phyloP scores from a whole-genome alignment of 2,113 vertebrate genomes.

The Rhabdornis inornatus region DNA sequence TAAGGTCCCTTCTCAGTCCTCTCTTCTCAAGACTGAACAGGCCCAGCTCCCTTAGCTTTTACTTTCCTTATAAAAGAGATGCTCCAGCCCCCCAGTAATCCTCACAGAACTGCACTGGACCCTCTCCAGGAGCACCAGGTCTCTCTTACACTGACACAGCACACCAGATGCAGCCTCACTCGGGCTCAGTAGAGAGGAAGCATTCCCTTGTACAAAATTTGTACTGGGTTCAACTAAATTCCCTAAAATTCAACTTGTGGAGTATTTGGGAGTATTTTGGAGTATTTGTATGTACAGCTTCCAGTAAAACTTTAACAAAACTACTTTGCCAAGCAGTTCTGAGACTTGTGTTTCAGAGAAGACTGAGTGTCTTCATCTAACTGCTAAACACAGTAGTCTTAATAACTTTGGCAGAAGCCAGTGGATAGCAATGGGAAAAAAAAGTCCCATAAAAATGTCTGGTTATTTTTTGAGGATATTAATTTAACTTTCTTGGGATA shows the following conservation, averaged over 20 bases:
- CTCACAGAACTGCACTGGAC: too few species aligned
- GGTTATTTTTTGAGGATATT: neutral
- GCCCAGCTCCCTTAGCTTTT: neutral
- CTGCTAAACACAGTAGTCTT: neutral
- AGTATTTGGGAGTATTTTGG: neutral
- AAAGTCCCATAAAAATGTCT: neutral
- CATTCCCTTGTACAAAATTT: neutral
- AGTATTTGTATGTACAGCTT: neutral
- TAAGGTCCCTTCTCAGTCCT: neutral
- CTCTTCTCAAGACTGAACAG: neutral
- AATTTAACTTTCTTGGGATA: slow-evolving; percentile 22
- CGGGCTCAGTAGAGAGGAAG: neutral
- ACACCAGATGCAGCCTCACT: neutral
- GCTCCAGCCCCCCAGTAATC: neutral
- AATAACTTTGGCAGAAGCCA: neutral
- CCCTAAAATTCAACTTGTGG: neutral
- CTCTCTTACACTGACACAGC: neutral
- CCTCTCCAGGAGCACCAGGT: neutral
- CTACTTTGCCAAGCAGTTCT: neutral
- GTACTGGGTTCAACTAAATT: neutral
- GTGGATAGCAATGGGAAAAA: neutral
- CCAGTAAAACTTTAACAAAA: neutral
- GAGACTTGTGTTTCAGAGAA: neutral
- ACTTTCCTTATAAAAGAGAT: neutral
- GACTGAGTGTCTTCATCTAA: neutral